phyloP scores from a whole-genome alignment of 2,888 invertebrate genomes.

The Euphydryas editha region DNA sequence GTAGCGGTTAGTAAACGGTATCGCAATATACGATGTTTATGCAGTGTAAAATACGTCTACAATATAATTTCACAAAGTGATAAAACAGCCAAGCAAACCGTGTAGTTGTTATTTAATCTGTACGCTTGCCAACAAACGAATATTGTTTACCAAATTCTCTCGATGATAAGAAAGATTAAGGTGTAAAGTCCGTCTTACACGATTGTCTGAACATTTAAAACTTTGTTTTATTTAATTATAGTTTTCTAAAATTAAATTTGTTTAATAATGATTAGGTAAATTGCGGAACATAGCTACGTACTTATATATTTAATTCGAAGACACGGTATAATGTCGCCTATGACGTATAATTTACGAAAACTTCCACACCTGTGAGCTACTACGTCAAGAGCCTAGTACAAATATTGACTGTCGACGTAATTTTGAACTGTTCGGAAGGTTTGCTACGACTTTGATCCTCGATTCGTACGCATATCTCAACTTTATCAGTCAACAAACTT shows the following conservation, averaged over 20 bases:
- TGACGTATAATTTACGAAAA: slow-evolving; percentile 69
- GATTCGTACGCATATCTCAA: slow-evolving; percentile 51
- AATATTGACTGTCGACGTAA: slow-evolving; percentile 70
- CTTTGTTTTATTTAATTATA: slow-evolving; percentile 39
- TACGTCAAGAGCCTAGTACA: slow-evolving; percentile 63
- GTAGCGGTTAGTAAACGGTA: slow-evolving; percentile 16
- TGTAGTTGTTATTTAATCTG: slow-evolving; percentile 39
- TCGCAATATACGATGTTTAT: slow-evolving; percentile 20
- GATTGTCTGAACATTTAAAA: slow-evolving; percentile 32
- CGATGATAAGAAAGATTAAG: slow-evolving; percentile 49
- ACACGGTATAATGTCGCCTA: slow-evolving; percentile 26
- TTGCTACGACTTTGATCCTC: slow-evolving; percentile 37
- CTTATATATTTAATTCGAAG: slow-evolving; percentile 21
- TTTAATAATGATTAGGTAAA: slow-evolving; percentile 8
- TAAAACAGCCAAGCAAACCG: slow-evolving; percentile 36
- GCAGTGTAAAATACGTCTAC: slow-evolving; percentile 10
- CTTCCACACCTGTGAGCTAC: slow-evolving; percentile 69
- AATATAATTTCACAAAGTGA: slow-evolving; percentile 34
- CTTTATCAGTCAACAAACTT: slow-evolving; percentile 47
- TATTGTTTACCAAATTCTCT: slow-evolving; percentile 43
- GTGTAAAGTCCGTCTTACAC: slow-evolving; percentile 46
- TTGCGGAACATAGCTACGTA: background rate
- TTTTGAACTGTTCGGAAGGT: slow-evolving; percentile 42
- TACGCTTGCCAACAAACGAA: slow-evolving; percentile 41
- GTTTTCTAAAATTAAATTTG: slow-evolving; percentile 14